Conservation (phyloP, 2,888 invertebrate species). For the Tetanocera ferruginea region DNA sequence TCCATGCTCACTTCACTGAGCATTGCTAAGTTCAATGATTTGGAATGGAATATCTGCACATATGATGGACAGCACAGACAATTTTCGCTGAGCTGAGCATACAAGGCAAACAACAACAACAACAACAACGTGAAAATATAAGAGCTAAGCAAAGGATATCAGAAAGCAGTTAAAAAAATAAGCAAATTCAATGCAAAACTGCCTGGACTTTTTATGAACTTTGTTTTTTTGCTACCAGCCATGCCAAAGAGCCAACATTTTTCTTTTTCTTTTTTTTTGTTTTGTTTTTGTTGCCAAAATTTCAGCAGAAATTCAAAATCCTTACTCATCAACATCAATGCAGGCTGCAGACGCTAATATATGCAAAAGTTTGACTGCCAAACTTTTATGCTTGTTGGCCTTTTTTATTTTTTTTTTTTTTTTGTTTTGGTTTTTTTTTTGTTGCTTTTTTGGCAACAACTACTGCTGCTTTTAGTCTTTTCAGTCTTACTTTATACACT, state of each 20-base stretch:
- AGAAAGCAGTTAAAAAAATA: not conserved
- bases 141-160: not conserved
- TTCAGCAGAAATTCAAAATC: conserved; percentile 64
- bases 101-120: conserved; percentile 18
- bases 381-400: conserved; percentile 38
- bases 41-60: conserved; percentile 67
- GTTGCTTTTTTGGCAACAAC: conserved; percentile 39
- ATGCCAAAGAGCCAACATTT: not conserved
- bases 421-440: conserved; percentile 28
- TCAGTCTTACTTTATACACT: conserved; percentile 19
- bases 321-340: conserved; percentile 51
- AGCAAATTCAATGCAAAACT: not conserved
- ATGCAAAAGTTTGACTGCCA: conserved; percentile 57
- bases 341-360: conserved; percentile 20
- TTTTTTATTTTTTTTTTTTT: conserved; percentile 28
- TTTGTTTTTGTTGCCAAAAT: conserved; percentile 54
- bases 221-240: not conserved
- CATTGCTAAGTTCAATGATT: conserved; percentile 66
- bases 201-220: not conserved
- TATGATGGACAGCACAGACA: conserved; percentile 63
- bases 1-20: conserved; percentile 42
- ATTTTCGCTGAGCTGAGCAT: conserved; percentile 43
- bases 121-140: conserved; percentile 18
- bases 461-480: conserved; percentile 44
- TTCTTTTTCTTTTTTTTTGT: conserved; percentile 8